Evolutionary conservation across 2,113 vertebrate genomes (phyloP).

Genomic region (Lathamus discolor): DNA sequence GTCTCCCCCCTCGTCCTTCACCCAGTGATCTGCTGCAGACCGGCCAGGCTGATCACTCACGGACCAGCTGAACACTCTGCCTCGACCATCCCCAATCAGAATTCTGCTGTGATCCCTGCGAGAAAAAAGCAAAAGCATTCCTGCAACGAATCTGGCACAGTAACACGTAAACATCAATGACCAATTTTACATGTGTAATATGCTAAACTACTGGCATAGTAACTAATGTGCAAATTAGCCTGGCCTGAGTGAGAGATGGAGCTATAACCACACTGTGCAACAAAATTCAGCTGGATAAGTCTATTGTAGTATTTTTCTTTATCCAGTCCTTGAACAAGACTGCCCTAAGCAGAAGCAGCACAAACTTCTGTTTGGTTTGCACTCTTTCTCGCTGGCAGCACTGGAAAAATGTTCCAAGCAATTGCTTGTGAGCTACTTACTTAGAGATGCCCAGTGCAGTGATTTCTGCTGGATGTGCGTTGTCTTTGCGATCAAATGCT

Average conservation of each 20-base stretch:
- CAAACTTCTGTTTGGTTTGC: neutral
- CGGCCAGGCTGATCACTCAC: conserved; percentile 96
- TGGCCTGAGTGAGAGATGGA: neutral
- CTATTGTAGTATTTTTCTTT: neutral
- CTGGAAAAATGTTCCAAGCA: accelerated
- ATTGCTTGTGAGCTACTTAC: conserved; percentile 62
- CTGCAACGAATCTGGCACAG: neutral
- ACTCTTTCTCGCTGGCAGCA: accelerated
- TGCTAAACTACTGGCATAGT: accelerated
- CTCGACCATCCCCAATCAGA: conserved; percentile 92
- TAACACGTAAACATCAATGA: accelerated
- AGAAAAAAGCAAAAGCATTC: neutral
- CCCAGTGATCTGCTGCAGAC: conserved; percentile 96
- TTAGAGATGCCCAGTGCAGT: conserved; percentile 92
- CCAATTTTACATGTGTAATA: accelerated
- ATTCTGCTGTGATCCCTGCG: conserved; percentile 96
- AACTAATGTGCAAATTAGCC: accelerated
- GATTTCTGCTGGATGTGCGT: conserved; percentile 94
- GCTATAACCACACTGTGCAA: neutral
- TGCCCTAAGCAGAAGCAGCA: neutral
- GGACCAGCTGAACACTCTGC: conserved; percentile 97
- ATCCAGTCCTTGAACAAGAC: neutral
- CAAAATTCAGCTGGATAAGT: neutral
- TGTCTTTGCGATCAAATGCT: conserved; percentile 96
- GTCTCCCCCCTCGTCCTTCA: conserved; percentile 97